Conservation (phyloP, 2,888 invertebrate species). For the Andrena flavipes region DNA sequence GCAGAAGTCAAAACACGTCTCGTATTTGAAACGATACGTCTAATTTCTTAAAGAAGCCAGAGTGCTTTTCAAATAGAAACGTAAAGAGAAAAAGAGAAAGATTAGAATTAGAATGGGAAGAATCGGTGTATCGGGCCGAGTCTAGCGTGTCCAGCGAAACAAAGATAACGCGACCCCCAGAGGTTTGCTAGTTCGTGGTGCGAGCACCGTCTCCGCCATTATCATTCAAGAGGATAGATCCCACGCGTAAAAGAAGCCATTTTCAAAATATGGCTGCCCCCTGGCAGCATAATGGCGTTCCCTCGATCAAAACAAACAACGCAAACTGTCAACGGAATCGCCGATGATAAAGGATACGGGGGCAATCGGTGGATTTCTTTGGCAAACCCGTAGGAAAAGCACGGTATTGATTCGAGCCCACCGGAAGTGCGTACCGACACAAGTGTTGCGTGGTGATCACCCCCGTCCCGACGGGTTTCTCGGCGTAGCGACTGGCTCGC, state of each 20-base stretch:
- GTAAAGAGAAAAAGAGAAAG: not conserved
- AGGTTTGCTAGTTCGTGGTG: conserved; percentile 38
- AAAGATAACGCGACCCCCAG: conserved; percentile 36
- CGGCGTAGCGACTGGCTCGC: conserved; percentile 2
- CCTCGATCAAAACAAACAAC: conserved; percentile 85
- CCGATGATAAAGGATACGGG: conserved; percentile 46
- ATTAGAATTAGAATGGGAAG: not conserved
- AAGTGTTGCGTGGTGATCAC: conserved; percentile 66
- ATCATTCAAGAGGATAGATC: conserved; percentile 58
- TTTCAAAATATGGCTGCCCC: conserved; percentile 89
- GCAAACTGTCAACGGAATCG: conserved; percentile 78
- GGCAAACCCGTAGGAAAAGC: conserved; percentile 33
- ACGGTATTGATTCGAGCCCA: conserved; percentile 70
- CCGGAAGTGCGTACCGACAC: conserved; percentile 81
- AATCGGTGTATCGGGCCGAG: not conserved
- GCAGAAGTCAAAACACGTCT: conserved; percentile 50
- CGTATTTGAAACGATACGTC: conserved; percentile 17
- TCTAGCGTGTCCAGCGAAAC: not conserved
- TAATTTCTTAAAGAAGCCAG: not conserved
- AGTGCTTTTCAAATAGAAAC: not conserved
- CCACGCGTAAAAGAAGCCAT: conserved; percentile 85
- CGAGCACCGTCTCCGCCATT: conserved; percentile 63
- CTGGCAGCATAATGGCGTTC: conserved; percentile 87
- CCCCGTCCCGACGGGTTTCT: conserved; percentile 23
- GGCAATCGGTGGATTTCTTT: conserved; percentile 27